Evolutionary conservation across 2,113 vertebrate genomes (phyloP).

Genomic region (Silurus meridionalis): DNA sequence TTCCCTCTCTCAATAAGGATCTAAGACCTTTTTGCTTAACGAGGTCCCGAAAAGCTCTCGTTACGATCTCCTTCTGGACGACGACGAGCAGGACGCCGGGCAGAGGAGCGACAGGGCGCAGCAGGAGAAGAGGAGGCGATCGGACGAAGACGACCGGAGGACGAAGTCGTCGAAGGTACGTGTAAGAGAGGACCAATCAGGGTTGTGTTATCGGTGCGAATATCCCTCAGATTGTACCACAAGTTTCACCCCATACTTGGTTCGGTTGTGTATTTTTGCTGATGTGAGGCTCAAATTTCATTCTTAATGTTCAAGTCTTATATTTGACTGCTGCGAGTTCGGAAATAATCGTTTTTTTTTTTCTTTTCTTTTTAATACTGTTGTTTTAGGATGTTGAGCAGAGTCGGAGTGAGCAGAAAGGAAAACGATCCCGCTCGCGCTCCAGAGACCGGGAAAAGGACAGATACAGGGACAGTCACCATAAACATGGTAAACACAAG

Average conservation of each 20-base stretch:
- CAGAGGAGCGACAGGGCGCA: constrained; percentile 80
- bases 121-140: constrained; percentile 84
- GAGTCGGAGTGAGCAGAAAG: constrained; percentile 69
- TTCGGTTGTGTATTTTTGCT: too few species aligned
- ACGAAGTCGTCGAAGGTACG: constrained; percentile 83
- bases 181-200: not conserved
- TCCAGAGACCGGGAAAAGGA: constrained; percentile 77
- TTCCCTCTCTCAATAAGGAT: too few species aligned
- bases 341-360: not conserved
- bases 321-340: too few species aligned
- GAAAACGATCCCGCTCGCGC: constrained; percentile 67
- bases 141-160: constrained; percentile 80
- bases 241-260: too few species aligned
- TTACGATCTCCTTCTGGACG: constrained; percentile 87
- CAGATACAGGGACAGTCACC: constrained; percentile 61
- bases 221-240: too few species aligned
- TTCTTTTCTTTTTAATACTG: not conserved
- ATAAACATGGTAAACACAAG: constrained; percentile 69
- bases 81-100: constrained; percentile 72
- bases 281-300: too few species aligned
- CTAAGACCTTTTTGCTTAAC: constrained; percentile 66
- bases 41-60: constrained; percentile 71
- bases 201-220: too few species aligned
- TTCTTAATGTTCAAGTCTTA: too few species aligned
- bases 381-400: constrained; percentile 71